These are phyloP conservation scores for Netelia inedita DNA, from an alignment of 2,888 invertebrate species.

Conservation along the genomic window DNA sequence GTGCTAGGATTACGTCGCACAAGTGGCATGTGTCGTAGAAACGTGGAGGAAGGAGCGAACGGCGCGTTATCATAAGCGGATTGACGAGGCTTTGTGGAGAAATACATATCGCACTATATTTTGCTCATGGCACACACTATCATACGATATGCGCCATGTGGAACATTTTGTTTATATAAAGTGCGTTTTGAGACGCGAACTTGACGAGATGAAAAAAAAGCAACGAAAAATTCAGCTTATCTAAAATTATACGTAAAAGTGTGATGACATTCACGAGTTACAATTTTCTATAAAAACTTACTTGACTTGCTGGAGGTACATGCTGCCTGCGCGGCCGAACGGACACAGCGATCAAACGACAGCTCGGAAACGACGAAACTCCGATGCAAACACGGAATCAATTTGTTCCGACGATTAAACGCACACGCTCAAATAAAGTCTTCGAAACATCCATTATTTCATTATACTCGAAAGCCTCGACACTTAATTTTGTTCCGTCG, in stretches of 20 bases:
- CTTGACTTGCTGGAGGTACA: slow-evolving; percentile 28
- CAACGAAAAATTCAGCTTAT: not conserved
- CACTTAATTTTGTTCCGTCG: not conserved
- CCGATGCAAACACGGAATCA: not conserved
- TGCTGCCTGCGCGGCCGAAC: slow-evolving; percentile 3
- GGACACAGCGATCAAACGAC: not conserved
- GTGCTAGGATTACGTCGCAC: not conserved
- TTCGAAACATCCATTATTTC: not conserved
- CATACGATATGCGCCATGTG: not conserved
- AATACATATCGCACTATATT: slow-evolving; percentile 6
- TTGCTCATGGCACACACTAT: not conserved
- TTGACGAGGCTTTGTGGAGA: slow-evolving; percentile 34
- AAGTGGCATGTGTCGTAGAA: slow-evolving; percentile 6
- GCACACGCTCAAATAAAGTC: not conserved
- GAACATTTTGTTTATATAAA: not conserved
- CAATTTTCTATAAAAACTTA: slow-evolving; percentile 17
- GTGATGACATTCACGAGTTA: not conserved
- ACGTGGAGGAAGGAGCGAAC: slow-evolving; percentile 8
- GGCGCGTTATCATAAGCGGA: slow-evolving; percentile 41
- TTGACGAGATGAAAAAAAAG: not conserved
- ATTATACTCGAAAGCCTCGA: not conserved
- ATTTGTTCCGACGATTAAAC: not conserved
- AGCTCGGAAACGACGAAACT: not conserved
- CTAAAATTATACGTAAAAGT: not conserved
- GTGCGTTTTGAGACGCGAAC: not conserved